A percentile compares a stretch with the other conserved stretches of the same genome.
Evolutionary conservation across 1,140 invertebrate species (phyloP).

Genomic region (Yoshiicerus persimilis): DNA sequence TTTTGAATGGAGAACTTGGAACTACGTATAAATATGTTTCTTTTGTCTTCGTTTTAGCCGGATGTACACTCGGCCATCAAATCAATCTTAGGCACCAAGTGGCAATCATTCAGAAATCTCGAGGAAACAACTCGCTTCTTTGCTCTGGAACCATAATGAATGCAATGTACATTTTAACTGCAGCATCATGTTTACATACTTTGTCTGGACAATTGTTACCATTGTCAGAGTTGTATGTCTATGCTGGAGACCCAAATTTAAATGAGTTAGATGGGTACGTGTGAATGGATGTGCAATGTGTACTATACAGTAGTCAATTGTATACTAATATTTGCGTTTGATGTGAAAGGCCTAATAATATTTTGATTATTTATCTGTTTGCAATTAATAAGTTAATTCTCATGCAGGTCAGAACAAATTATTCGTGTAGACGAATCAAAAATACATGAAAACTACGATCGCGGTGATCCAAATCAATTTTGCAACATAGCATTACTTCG

Average conservation of each 20-base stretch:
- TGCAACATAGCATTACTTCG: neutral
- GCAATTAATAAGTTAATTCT: no score
- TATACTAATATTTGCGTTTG: neutral
- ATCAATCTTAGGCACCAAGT: neutral
- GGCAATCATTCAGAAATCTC: neutral
- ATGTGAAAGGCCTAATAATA: no score
- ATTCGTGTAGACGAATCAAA: neutral
- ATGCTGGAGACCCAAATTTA: neutral
- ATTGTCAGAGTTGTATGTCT: neutral
- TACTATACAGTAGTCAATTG: neutral
- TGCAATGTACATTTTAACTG: neutral
- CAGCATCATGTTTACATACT: neutral
- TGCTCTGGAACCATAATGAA: neutral
- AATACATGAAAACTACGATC: neutral
- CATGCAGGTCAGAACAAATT: neutral
- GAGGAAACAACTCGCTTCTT: neutral
- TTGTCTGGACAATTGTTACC: neutral
- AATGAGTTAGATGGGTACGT: neutral
- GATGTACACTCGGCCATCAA: neutral
- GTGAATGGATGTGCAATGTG: neutral
- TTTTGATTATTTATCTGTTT: neutral
- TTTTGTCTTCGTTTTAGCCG: neutral
- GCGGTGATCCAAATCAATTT: neutral
- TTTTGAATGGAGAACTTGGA: no score
- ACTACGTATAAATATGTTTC: neutral